These are phyloP conservation scores for Drosophila virilis DNA, from an alignment of 1,140 invertebrate genomes.

Conservation along the genomic window DNA sequence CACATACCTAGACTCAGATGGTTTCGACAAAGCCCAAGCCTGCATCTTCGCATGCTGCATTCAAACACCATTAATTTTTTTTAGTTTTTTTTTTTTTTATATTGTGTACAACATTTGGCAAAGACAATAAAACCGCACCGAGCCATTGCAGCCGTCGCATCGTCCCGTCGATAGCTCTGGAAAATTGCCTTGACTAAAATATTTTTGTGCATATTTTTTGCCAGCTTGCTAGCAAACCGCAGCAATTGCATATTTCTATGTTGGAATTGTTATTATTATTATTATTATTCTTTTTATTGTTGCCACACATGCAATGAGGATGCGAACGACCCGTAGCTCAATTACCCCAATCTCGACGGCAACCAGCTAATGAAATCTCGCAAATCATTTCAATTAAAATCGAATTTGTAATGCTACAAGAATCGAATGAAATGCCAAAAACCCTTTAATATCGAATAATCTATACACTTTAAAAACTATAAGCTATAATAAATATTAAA, in stretches of 20 bases:
- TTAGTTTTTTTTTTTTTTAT: conserved; percentile 27
- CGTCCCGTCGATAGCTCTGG: conserved; percentile 20
- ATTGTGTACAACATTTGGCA: conserved; percentile 39
- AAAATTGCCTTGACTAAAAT: conserved; percentile 34
- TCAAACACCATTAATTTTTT: conserved; percentile 62
- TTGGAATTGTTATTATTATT: conserved; percentile 28
- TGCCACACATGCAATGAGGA: conserved; percentile 44
- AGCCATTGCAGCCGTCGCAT: conserved; percentile 47
- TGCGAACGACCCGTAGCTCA: conserved; percentile 52
- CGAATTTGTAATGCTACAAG: conserved; percentile 64
- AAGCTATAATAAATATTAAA: no score
- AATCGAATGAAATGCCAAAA: background rate
- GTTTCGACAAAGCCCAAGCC: conserved; percentile 26
- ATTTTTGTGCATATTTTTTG: conserved; percentile 28
- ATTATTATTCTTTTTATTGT: conserved; percentile 27
- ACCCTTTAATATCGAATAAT: background rate
- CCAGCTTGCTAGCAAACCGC: conserved; percentile 4
- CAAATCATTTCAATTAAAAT: conserved; percentile 75
- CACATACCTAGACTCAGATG: conserved; percentile 49
- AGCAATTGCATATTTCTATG: conserved; percentile 15
- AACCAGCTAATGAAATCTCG: conserved; percentile 56
- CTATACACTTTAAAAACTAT: background rate
- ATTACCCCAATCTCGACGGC: conserved; percentile 48
- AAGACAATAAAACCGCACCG: conserved; percentile 67
- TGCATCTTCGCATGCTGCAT: conserved; percentile 41